Evolutionary conservation across 2,113 vertebrate genomes (phyloP).

Genomic region (Camelus bactrianus): DNA sequence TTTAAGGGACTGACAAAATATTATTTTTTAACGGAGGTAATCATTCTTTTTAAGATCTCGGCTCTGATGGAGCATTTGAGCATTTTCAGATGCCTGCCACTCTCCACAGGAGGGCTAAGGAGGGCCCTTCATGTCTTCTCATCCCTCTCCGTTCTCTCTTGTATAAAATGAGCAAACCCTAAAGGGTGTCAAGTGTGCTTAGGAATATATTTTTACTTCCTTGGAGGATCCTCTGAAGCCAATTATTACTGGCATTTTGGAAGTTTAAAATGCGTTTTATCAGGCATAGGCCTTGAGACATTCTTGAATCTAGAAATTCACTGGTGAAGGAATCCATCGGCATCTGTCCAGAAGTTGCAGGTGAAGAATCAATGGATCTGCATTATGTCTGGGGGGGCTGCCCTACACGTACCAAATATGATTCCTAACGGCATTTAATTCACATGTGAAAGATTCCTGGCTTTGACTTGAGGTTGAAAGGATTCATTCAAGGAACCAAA

Average conservation of each 20-base stretch:
- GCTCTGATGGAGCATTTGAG: background rate
- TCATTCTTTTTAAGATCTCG: background rate
- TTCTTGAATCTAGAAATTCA: conserved; percentile 25
- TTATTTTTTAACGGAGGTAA: background rate
- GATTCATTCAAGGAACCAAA: background rate
- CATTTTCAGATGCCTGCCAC: background rate
- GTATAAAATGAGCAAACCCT: background rate
- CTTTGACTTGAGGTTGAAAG: conserved; percentile 10
- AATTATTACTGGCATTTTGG: background rate
- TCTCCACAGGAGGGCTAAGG: background rate
- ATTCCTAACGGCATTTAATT: background rate
- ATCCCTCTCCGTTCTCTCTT: background rate
- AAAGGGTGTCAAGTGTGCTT: background rate
- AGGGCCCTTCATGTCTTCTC: background rate
- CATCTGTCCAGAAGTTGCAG: background rate
- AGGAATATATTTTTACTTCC: background rate
- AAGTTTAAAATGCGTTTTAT: background rate
- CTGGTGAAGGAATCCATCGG: background rate
- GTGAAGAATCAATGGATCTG: background rate
- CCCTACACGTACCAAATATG: background rate
- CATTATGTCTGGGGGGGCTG: background rate
- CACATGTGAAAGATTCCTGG: background rate
- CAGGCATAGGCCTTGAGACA: background rate
- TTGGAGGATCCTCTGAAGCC: background rate
- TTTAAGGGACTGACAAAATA: background rate